Conservation (phyloP, 2,888 invertebrate species). For the Catocala sponsa region DNA sequence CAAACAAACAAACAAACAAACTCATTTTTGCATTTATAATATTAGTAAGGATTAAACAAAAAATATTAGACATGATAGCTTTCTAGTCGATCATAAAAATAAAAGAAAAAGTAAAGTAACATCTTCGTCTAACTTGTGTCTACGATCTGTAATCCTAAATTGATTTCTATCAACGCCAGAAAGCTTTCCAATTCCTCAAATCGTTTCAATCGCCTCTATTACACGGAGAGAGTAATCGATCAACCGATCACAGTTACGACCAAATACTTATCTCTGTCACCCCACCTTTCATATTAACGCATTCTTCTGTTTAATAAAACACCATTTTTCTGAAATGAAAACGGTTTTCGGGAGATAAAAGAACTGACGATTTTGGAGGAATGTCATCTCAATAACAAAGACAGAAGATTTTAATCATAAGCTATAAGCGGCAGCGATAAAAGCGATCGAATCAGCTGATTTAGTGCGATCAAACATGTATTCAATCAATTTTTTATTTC, state of each 20-base stretch:
- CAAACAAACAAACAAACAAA: too few relatives aligned
- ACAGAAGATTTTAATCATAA: constrained; percentile 22
- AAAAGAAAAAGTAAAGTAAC: too few relatives aligned
- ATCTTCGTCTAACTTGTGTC: background rate
- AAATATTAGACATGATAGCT: too few relatives aligned
- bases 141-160: constrained; percentile 12
- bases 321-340: constrained; percentile 35
- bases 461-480: too few relatives aligned
- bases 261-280: constrained; percentile 43
- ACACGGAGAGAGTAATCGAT: constrained; percentile 31
- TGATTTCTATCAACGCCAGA: constrained; percentile 15
- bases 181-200: constrained; percentile 15
- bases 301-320: constrained; percentile 40
- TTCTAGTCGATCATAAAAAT: too few relatives aligned
- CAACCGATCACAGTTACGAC: constrained; percentile 33
- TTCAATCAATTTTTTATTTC: too few relatives aligned
- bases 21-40: too few relatives aligned
- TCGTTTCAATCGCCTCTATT: constrained; percentile 13
- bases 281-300: constrained; percentile 41
- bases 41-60: too few relatives aligned
- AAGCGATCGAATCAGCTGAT: background rate
- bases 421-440: background rate
- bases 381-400: constrained; percentile 32
- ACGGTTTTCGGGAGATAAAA: constrained; percentile 23
- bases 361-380: constrained; percentile 24